Percentiles rank a stretch among this genome's conserved stretches.
These are phyloP conservation scores for Nothura maculosa DNA, from an alignment of 2,797 vertebrate genomes.

Conservation along the genomic window DNA sequence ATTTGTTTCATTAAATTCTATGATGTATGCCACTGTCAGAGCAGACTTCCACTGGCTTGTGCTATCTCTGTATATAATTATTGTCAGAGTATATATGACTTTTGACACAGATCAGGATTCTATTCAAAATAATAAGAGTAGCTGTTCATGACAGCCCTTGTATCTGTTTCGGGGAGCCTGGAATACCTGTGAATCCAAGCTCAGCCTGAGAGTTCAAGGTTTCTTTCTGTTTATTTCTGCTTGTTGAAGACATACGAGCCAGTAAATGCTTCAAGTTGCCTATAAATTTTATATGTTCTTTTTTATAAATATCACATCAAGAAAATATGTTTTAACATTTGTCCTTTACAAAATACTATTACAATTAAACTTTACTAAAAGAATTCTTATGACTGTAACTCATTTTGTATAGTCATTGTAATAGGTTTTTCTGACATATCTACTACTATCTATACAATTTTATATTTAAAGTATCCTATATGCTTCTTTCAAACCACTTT, in stretches of 20 bases:
- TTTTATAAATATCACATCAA: neutral
- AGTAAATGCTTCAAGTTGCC: neutral
- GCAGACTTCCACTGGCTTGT: neutral
- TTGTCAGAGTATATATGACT: neutral
- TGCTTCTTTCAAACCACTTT: constrained; percentile 1
- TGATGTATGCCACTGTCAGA: neutral
- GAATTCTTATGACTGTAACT: neutral
- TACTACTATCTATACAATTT: neutral
- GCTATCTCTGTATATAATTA: neutral
- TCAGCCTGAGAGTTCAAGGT: neutral
- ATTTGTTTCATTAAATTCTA: neutral
- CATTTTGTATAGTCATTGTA: neutral
- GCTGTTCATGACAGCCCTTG: neutral
- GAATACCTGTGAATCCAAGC: neutral
- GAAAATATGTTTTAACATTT: neutral
- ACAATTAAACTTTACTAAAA: neutral
- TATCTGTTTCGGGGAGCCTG: neutral
- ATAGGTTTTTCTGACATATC: neutral
- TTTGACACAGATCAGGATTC: neutral
- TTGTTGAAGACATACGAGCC: neutral
- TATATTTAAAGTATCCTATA: neutral
- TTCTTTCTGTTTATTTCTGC: neutral
- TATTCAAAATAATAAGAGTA: neutral
- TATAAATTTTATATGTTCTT: neutral
- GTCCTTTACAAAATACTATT: neutral